Evolutionary conservation across 2,113 vertebrate genomes (phyloP).

Genomic region (Corythoichthys haematopterus): DNA sequence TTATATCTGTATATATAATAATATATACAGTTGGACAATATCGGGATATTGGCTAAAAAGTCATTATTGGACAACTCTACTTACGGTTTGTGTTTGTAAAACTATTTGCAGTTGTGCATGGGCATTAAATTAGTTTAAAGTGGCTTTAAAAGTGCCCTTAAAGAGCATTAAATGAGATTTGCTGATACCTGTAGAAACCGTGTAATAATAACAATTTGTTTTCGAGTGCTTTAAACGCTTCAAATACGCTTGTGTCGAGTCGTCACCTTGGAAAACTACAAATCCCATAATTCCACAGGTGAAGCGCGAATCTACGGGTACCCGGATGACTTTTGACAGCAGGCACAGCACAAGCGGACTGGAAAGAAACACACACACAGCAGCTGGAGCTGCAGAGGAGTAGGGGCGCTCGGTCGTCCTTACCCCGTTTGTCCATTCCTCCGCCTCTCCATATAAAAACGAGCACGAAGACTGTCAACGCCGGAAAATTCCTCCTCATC

Average conservation of each 20-base stretch:
- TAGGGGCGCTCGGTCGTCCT: slow-evolving; percentile 57
- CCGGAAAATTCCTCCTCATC: neutral
- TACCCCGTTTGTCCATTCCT: slow-evolving; percentile 62
- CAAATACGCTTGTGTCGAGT: no score
- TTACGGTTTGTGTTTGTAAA: no score
- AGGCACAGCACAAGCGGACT: slow-evolving; percentile 69
- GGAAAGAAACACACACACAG: slow-evolving; percentile 49
- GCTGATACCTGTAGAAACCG: no score
- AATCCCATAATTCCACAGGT: slow-evolving; percentile 63
- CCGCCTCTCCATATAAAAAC: slow-evolving; percentile 48
- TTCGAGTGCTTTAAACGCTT: neutral
- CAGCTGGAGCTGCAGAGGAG: slow-evolving; percentile 72
- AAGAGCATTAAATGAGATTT: no score
- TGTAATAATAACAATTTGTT: neutral
- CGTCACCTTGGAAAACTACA: slow-evolving; percentile 56
- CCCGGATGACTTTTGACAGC: slow-evolving; percentile 65
- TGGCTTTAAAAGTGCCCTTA: no score
- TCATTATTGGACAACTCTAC: no score
- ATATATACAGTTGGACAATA: no score
- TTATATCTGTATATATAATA: no score
- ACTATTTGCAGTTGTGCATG: no score
- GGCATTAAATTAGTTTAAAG: no score
- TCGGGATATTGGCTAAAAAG: no score
- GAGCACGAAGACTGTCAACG: slow-evolving; percentile 25
- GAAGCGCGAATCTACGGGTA: slow-evolving; percentile 63